Evolutionary conservation across 37 sponge, comb jelly and placozoan species (phyloP).

Genomic region (Mnemiopsis leidyi): DNA sequence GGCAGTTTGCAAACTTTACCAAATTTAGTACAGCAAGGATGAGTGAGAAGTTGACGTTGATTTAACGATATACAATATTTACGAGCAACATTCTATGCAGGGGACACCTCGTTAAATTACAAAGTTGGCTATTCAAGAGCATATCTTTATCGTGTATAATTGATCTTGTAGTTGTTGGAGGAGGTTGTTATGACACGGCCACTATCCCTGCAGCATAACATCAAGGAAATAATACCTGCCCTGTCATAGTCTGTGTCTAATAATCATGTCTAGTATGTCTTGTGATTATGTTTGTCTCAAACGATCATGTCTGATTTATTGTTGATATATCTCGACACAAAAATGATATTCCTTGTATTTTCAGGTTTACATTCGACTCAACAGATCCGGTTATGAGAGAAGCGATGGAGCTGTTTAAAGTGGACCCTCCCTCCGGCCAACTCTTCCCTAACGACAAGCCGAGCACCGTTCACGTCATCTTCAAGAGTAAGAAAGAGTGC

Average conservation of each 20-base stretch:
- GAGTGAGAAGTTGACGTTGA: background rate
- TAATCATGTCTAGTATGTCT: too few species aligned
- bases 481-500: conserved; percentile 79
- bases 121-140: background rate
- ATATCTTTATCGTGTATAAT: background rate
- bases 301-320: too few species aligned
- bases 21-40: too few species aligned
- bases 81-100: background rate
- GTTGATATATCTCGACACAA: too few species aligned
- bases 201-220: too few species aligned
- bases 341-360: too few species aligned
- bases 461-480: conserved; percentile 73
- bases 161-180: background rate
- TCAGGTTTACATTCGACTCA: conserved; percentile 53
- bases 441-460: conserved; percentile 90
- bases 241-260: too few species aligned
- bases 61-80: background rate
- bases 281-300: too few species aligned
- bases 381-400: conserved; percentile 44
- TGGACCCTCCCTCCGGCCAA: conserved; percentile 73
- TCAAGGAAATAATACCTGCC: too few species aligned
- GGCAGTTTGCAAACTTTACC: too few species aligned
- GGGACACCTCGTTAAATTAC: background rate
- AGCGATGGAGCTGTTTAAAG: conserved; percentile 73
- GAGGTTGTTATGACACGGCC: background rate